Evolutionary conservation across 2,797 vertebrate species (phyloP).

Genomic region (Novumbra hubbsi): DNA sequence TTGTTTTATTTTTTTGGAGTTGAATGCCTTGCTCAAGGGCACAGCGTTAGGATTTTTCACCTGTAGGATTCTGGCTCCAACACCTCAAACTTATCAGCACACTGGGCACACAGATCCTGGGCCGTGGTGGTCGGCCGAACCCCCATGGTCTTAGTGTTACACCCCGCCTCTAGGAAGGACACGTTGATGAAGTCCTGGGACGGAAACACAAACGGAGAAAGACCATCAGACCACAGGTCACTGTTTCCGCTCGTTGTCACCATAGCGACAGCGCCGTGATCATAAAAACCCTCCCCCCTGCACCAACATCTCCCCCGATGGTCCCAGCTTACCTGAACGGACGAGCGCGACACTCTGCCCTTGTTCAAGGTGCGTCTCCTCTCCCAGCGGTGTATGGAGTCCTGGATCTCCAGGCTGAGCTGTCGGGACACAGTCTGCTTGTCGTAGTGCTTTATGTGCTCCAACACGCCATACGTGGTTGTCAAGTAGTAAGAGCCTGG

Average conservation of each 20-base stretch:
- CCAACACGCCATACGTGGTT: conserved; percentile 92
- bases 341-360: conserved; percentile 77
- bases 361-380: conserved; percentile 91
- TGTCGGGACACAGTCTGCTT: conserved; percentile 87
- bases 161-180: conserved; percentile 80
- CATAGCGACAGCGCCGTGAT: neutral
- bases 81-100: conserved; percentile 83
- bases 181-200: conserved; percentile 92
- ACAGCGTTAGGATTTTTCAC: neutral
- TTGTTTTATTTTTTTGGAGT: neutral
- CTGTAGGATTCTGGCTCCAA: conserved; percentile 62
- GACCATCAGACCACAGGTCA: neutral
- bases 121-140: conserved; percentile 76
- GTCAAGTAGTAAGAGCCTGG: conserved; percentile 96
- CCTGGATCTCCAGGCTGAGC: conserved; percentile 92
- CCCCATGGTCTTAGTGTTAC: conserved; percentile 84
- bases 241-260: neutral
- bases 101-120: conserved; percentile 81
- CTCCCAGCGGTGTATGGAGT: conserved; percentile 97
- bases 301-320: neutral
- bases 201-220: neutral
- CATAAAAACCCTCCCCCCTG: too few relatives aligned
- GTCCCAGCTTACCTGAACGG: conserved; percentile 78
- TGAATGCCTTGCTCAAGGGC: neutral
- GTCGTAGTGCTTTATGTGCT: conserved; percentile 94